phyloP scores from a whole-genome alignment of 2,113 vertebrate genomes.

The Limnothrissa miodon region DNA sequence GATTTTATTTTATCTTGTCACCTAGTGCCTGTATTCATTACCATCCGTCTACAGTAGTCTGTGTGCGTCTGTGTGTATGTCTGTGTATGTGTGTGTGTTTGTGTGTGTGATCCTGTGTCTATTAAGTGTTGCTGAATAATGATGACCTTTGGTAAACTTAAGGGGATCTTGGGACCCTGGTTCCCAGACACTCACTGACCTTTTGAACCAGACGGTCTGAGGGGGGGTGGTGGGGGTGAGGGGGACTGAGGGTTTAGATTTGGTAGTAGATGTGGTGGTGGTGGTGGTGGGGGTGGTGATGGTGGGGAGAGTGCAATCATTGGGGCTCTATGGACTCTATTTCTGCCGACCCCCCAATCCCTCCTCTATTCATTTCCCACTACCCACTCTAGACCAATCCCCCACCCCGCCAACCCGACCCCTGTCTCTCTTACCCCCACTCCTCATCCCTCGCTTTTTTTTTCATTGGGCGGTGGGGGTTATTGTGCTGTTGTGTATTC shows the following conservation, averaged over 20 bases:
- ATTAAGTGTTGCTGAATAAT: constrained; percentile 77
- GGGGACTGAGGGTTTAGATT: not conserved
- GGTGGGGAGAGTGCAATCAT: constrained; percentile 26
- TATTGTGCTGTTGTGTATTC: constrained; percentile 85
- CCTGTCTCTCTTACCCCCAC: constrained; percentile 24
- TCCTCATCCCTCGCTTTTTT: constrained; percentile 31
- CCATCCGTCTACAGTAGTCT: not conserved
- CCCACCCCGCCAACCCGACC: not conserved
- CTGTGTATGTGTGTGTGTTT: constrained; percentile 47
- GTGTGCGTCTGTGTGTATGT: not conserved
- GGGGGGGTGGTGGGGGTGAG: constrained; percentile 89
- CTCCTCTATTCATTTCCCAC: constrained; percentile 16
- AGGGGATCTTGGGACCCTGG: constrained; percentile 88
- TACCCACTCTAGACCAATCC: not conserved
- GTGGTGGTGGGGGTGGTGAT: constrained; percentile 50
- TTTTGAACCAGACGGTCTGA: constrained; percentile 99
- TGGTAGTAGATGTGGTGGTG: constrained; percentile 47
- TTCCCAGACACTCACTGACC: constrained; percentile 97
- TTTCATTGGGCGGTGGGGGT: constrained; percentile 61
- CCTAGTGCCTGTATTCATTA: not conserved
- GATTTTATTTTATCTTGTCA: not conserved
- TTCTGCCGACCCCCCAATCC: constrained; percentile 71
- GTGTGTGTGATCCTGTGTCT: constrained; percentile 44
- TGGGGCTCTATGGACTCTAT: constrained; percentile 77
- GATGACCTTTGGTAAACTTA: constrained; percentile 76